These are phyloP conservation scores for Daubentonia madagascariensis DNA, from an alignment of 2,113 vertebrate genomes.

Conservation along the genomic window DNA sequence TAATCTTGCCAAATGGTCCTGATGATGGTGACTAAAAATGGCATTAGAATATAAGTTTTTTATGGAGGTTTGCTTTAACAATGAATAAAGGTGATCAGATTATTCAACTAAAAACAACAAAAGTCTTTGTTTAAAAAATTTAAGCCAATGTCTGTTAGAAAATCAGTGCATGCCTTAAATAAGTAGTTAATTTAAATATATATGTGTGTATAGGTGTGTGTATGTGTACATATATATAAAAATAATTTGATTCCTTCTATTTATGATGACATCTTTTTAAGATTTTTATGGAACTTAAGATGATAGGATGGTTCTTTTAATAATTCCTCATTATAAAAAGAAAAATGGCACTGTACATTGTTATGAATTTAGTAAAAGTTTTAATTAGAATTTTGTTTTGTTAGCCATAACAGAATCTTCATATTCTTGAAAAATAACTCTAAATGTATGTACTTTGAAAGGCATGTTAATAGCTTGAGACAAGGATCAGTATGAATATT, in stretches of 20 bases:
- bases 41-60: background rate
- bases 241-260: background rate
- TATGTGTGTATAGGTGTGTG: background rate
- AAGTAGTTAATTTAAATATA: background rate
- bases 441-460: background rate
- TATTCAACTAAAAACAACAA: background rate
- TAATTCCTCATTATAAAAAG: background rate
- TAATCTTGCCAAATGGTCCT: background rate
- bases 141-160: background rate
- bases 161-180: background rate
- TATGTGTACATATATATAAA: fast-evolving
- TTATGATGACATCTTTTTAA: background rate
- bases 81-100: background rate
- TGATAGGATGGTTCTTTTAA: background rate
- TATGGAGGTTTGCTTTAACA: background rate
- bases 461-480: background rate
- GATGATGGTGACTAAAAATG: background rate
- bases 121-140: background rate
- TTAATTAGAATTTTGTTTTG: background rate
- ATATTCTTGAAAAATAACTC: background rate
- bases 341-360: background rate
- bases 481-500: background rate
- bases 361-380: background rate
- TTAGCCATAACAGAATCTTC: background rate
- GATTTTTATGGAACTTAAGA: background rate